These are phyloP conservation scores for Acanthopagrus latus DNA, from an alignment of 2,797 vertebrate species.

Conservation along the genomic window DNA sequence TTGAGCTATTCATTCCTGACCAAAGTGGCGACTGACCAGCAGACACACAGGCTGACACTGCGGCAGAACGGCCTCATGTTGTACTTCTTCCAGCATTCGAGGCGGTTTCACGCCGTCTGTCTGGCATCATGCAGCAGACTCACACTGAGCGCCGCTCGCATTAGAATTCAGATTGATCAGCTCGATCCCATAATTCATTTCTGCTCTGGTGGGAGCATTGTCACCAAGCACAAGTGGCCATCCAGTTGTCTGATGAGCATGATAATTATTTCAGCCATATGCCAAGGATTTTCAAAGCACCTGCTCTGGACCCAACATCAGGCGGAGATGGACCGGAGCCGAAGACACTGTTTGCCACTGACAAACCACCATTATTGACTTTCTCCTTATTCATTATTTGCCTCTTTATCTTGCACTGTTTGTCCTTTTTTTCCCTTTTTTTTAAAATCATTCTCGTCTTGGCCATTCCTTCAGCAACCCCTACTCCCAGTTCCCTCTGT, in stretches of 20 bases:
- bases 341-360: conserved; percentile 55
- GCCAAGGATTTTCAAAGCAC: conserved; percentile 66
- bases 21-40: conserved; percentile 6
- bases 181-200: conserved; percentile 72
- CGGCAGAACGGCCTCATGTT: conserved; percentile 16
- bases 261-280: conserved; percentile 81
- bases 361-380: conserved; percentile 65
- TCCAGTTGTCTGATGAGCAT: conserved; percentile 77
- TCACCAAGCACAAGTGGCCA: conserved; percentile 77
- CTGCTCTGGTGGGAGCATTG: conserved; percentile 74
- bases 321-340: conserved; percentile 31
- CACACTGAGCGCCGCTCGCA: conserved; percentile 62
- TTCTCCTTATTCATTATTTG: conserved; percentile 70
- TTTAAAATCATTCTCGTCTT: conserved; percentile 48
- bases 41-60: conserved; percentile 5
- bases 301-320: conserved; percentile 61
- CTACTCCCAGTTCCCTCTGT: conserved; percentile 34
- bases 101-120: conserved; percentile 32
- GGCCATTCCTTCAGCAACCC: conserved; percentile 61
- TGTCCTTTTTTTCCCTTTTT: conserved; percentile 31
- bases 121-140: conserved; percentile 40
- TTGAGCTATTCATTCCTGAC: not conserved
- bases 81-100: conserved; percentile 37
- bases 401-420: conserved; percentile 59
- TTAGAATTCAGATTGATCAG: conserved; percentile 80